Conservation (phyloP, 2,888 invertebrate genomes). For the Camponotus fellah region DNA sequence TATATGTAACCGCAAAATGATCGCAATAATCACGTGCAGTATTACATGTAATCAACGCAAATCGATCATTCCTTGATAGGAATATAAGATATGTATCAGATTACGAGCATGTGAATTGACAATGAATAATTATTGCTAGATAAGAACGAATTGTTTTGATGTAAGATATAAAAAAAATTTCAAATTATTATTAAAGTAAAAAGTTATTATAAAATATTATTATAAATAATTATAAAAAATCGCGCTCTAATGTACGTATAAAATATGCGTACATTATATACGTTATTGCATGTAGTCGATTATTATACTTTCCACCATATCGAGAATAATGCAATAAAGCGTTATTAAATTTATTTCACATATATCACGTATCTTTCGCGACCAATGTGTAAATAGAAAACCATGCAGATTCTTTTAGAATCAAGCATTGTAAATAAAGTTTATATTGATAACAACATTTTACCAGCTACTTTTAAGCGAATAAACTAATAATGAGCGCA, state of each 20-base stretch:
- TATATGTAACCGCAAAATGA: not conserved
- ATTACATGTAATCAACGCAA: not conserved
- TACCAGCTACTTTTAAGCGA: slow-evolving; percentile 1
- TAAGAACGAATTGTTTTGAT: not conserved
- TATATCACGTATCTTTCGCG: not conserved
- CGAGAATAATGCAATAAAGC: not conserved
- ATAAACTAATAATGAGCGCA: not conserved
- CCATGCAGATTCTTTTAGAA: not conserved
- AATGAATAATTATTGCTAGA: not conserved
- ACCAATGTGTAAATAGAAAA: not conserved
- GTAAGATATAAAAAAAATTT: not conserved
- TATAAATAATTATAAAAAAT: not conserved
- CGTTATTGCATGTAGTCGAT: not conserved
- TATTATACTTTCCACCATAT: slow-evolving; percentile 21
- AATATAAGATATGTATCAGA: not conserved
- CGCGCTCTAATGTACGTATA: too few relatives aligned
- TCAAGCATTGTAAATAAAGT: not conserved
- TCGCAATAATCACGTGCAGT: not conserved
- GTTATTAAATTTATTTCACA: not conserved
- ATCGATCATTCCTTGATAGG: not conserved
- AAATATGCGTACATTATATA: not conserved
- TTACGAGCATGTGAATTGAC: not conserved
- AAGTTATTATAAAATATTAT: too few relatives aligned
- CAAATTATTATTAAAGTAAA: not conserved
- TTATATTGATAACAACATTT: slow-evolving; percentile 1